Evolutionary conservation across 2,888 invertebrate species (phyloP).

Genomic region (Allacma fusca): DNA sequence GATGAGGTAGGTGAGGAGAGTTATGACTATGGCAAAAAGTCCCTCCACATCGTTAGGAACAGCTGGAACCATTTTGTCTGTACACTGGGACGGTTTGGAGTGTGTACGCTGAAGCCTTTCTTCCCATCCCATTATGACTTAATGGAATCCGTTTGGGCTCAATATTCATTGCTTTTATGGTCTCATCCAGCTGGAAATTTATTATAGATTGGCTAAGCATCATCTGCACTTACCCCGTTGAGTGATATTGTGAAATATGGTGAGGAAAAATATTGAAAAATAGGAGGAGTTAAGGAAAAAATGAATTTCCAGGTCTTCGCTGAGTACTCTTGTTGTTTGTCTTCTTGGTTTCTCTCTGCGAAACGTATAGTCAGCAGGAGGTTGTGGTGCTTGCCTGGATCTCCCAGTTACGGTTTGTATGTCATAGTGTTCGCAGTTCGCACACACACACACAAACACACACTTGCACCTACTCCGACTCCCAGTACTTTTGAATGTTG

Average conservation of each 20-base stretch:
- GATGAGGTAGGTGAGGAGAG: not conserved
- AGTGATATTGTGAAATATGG: constrained; percentile 13
- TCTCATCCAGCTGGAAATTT: constrained; percentile 8
- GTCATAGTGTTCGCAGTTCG: too few relatives aligned
- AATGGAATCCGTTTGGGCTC: not conserved
- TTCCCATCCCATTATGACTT: not conserved
- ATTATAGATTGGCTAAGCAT: constrained; percentile 8
- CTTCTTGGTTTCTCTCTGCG: too few relatives aligned
- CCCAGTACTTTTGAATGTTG: too few relatives aligned
- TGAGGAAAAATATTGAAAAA: constrained; percentile 10
- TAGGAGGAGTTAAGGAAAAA: not conserved
- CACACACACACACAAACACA: too few relatives aligned
- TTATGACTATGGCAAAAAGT: not conserved
- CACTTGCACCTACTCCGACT: too few relatives aligned
- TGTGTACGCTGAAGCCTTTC: not conserved
- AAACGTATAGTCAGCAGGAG: too few relatives aligned
- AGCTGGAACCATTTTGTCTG: not conserved
- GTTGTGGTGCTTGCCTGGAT: too few relatives aligned
- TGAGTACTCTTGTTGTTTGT: not conserved
- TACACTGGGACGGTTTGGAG: not conserved
- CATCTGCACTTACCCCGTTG: constrained; percentile 9
- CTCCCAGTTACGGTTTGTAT: too few relatives aligned
- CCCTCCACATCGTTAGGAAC: not conserved
- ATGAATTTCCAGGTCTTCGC: not conserved
- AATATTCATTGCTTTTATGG: constrained; percentile 16